These are phyloP conservation scores for Columba guinea DNA, from an alignment of 2,797 vertebrate genomes.

Conservation along the genomic window DNA sequence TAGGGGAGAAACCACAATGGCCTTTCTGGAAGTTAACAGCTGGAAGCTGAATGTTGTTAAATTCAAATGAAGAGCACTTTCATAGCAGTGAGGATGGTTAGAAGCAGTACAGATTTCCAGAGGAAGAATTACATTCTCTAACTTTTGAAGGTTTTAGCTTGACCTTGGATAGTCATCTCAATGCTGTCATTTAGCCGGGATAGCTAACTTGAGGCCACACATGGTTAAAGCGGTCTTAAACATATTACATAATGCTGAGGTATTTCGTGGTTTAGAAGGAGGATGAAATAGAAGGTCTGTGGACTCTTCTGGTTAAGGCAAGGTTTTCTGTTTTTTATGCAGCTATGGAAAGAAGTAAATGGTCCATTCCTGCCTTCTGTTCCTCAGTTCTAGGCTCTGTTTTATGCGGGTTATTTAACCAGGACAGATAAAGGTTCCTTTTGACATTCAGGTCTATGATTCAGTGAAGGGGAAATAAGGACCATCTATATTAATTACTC, in stretches of 20 bases:
- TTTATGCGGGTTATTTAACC: background rate
- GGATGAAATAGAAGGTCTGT: background rate
- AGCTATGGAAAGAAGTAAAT: background rate
- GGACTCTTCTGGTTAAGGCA: background rate
- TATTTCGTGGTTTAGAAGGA: background rate
- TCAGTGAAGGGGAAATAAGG: background rate
- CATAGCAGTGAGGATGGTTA: background rate
- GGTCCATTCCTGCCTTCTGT: background rate
- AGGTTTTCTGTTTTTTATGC: background rate
- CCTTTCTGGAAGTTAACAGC: conserved; percentile 56
- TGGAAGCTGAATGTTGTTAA: conserved; percentile 43
- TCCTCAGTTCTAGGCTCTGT: background rate
- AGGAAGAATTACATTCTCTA: background rate
- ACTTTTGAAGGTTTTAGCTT: background rate
- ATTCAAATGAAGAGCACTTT: conserved; percentile 26
- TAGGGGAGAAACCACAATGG: conserved; percentile 29
- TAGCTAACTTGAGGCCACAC: background rate
- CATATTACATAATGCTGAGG: background rate
- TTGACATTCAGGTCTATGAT: background rate
- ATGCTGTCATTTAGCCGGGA: background rate
- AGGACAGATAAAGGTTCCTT: background rate
- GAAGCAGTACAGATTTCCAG: background rate
- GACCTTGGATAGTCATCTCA: background rate
- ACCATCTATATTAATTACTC: background rate
- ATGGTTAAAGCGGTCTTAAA: background rate